Conservation (phyloP, 2,888 invertebrate species). For the Onchidella celtica region DNA sequence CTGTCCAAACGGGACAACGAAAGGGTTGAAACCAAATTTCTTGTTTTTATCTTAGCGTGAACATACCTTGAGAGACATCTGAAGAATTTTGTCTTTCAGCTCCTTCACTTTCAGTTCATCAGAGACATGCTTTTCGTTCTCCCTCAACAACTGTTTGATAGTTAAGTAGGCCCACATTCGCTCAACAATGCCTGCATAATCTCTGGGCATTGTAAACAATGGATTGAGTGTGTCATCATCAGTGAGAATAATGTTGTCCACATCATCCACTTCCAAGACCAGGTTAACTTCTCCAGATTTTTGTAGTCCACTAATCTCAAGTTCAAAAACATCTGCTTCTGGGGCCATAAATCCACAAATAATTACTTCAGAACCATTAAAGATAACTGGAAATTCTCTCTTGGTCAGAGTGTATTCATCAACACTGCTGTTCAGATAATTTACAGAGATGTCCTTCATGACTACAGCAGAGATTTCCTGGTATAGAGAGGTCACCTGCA, state of each 20-base stretch:
- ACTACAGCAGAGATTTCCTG: constrained; percentile 86
- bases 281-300: constrained; percentile 37
- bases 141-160: constrained; percentile 67
- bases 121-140: constrained; percentile 53
- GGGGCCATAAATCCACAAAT: constrained; percentile 62
- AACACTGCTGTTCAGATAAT: constrained; percentile 58
- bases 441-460: constrained; percentile 83
- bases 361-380: constrained; percentile 66
- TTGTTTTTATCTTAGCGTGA: too few species aligned
- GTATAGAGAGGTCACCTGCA: constrained; percentile 85
- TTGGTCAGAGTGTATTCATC: constrained; percentile 62
- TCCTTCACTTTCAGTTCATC: constrained; percentile 49
- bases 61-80: constrained; percentile 66
- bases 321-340: not conserved
- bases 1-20: too few species aligned
- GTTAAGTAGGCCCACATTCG: constrained; percentile 72
- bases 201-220: constrained; percentile 49
- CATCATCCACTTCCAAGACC: constrained; percentile 37
- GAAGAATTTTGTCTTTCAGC: constrained; percentile 58
- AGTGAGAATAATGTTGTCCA: constrained; percentile 14
- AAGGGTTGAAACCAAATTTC: too few species aligned
- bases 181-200: constrained; percentile 61
- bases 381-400: constrained; percentile 61
- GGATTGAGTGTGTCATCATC: constrained; percentile 23
- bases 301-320: constrained; percentile 20